Evolutionary conservation across 2,888 invertebrate species (phyloP).

Genomic region (Nomada fucata): DNA sequence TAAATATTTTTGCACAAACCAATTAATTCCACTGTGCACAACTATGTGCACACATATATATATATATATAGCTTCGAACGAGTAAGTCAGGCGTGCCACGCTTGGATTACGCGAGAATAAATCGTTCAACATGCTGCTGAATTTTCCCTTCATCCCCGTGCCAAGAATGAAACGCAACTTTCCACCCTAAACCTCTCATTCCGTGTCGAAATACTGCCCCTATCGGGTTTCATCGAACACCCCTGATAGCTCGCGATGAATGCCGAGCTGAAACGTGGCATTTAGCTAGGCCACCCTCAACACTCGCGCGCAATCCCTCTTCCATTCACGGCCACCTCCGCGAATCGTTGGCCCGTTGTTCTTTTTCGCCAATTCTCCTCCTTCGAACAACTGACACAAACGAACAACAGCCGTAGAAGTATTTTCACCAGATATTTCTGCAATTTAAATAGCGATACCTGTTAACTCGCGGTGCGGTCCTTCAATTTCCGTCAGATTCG

Average conservation of each 20-base stretch:
- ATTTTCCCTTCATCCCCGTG: background rate
- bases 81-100: conserved; percentile 11
- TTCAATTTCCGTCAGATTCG: conserved; percentile 10
- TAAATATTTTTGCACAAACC: conserved; percentile 37
- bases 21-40: conserved; percentile 25
- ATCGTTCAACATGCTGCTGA: conserved; percentile 22
- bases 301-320: background rate
- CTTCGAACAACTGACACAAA: too few relatives aligned
- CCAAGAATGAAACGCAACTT: conserved; percentile 17
- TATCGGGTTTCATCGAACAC: conserved; percentile 32
- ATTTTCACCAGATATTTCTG: background rate
- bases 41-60: background rate
- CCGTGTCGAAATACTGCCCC: conserved; percentile 27
- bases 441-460: conserved; percentile 7
- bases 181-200: background rate
- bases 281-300: background rate
- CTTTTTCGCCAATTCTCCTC: too few relatives aligned
- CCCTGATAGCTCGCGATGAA: background rate
- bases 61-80: background rate
- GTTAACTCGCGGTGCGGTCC: background rate
- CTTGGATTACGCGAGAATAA: conserved; percentile 26
- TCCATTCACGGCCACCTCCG: background rate
- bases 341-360: background rate
- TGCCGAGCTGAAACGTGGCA: background rate
- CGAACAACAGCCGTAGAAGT: too few relatives aligned